phyloP scores from a whole-genome alignment of 2,113 vertebrate genomes.

The Pseudorectes ferrugineus region DNA sequence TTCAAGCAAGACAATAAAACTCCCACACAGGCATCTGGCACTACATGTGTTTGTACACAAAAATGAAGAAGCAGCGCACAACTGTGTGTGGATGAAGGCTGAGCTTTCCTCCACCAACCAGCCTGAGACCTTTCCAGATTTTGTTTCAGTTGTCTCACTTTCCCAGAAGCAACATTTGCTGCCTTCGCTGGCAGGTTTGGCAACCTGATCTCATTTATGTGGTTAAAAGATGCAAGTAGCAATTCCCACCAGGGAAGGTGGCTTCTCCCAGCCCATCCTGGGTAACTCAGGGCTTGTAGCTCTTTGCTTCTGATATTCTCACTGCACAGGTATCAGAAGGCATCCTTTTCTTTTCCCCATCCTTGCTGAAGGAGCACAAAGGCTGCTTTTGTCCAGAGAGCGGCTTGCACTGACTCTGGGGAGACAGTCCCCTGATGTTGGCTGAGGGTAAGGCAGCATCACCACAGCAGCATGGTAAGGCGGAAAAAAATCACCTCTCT shows the following conservation, averaged over 20 bases:
- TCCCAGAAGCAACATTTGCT: not conserved
- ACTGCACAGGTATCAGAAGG: not conserved
- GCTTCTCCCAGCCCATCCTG: not conserved
- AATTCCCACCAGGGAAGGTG: not conserved
- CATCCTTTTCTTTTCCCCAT: not conserved
- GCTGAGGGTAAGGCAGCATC: not conserved
- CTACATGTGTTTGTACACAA: not conserved
- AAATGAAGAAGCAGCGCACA: not conserved
- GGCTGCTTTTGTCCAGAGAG: accelerated
- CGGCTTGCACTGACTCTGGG: accelerated
- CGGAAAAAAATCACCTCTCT: not conserved
- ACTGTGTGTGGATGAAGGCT: not conserved
- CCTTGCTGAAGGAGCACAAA: not conserved
- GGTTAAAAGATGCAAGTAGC: not conserved
- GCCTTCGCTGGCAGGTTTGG: not conserved
- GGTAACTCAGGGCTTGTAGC: not conserved
- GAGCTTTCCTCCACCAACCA: not conserved
- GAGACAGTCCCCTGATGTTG: not conserved
- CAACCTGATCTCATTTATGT: not conserved
- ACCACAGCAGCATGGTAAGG: accelerated
- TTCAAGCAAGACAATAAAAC: not conserved
- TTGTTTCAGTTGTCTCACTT: not conserved
- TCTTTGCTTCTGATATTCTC: not conserved
- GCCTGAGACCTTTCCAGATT: not conserved
- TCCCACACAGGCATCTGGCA: not conserved